Percentiles rank a stretch among this genome's conserved stretches.
These are phyloP conservation scores for Himalopsyche phryganea DNA, from an alignment of 1,140 invertebrate genomes.

Conservation along the genomic window DNA sequence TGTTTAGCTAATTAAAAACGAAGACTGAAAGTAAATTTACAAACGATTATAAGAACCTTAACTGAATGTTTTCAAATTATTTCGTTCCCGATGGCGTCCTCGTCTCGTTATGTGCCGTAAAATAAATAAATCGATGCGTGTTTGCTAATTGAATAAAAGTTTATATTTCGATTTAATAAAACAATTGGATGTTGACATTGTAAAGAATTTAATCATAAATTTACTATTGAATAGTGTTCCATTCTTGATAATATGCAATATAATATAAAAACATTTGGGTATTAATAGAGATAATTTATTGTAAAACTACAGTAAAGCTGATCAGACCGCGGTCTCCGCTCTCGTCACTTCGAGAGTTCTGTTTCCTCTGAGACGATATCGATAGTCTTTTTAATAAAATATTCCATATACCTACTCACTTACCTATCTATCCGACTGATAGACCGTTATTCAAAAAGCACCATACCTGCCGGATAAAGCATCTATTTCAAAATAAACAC, in stretches of 20 bases:
- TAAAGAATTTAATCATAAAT: slow-evolving; percentile 32
- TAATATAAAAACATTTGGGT: slow-evolving; percentile 12
- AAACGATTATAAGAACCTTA: slow-evolving; percentile 31
- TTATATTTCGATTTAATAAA: slow-evolving; percentile 31
- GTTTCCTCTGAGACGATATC: background rate
- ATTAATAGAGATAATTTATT: slow-evolving; percentile 13
- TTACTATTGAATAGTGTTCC: slow-evolving; percentile 32
- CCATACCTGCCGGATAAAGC: too few species aligned
- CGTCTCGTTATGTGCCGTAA: slow-evolving; percentile 33
- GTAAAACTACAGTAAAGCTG: slow-evolving; percentile 3
- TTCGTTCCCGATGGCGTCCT: slow-evolving; percentile 16
- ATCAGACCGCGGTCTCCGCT: background rate
- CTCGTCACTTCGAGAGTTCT: too few species aligned
- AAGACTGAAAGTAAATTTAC: slow-evolving; percentile 36
- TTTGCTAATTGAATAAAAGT: slow-evolving; percentile 31
- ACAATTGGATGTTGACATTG: slow-evolving; percentile 31
- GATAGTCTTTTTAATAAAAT: too few species aligned
- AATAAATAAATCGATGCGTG: slow-evolving; percentile 27
- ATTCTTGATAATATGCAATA: slow-evolving; percentile 31
- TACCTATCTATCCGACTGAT: background rate
- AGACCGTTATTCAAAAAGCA: background rate
- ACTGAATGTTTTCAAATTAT: slow-evolving; percentile 32
- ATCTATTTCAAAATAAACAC: too few species aligned
- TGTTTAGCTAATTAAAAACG: slow-evolving; percentile 35
- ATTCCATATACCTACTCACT: background rate